Evolutionary conservation across 2,113 vertebrate genomes (phyloP).

Genomic region (Tragelaphus strepsiceros): DNA sequence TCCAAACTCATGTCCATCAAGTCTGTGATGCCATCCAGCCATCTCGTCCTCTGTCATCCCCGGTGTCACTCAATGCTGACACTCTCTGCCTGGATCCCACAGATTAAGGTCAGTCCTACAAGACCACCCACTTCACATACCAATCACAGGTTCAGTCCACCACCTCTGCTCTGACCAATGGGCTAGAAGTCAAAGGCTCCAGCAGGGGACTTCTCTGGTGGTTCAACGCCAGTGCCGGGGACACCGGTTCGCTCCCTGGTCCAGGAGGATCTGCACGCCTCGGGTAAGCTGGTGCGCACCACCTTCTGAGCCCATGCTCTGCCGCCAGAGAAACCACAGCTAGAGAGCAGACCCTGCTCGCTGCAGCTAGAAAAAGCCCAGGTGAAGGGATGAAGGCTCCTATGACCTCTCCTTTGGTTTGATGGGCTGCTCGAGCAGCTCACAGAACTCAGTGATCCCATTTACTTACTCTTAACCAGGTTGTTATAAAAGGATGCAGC

Average conservation of each 20-base stretch:
- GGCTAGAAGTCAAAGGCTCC: background rate
- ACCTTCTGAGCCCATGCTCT: background rate
- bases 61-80: background rate
- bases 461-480: background rate
- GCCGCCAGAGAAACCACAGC: background rate
- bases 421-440: background rate
- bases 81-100: background rate
- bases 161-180: background rate
- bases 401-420: background rate
- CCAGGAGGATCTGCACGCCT: background rate
- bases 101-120: background rate
- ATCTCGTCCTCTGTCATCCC: no score
- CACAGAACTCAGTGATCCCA: background rate
- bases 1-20: rapidly evolving
- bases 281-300: background rate
- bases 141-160: background rate
- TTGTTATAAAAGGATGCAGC: background rate
- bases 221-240: background rate
- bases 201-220: background rate
- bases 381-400: background rate
- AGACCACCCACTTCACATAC: background rate
- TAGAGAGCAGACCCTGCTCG: rapidly evolving
- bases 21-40: no score
- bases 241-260: background rate
- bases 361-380: background rate